Conservation (phyloP, 2,888 invertebrate species). For the Amorpha juglandis region DNA sequence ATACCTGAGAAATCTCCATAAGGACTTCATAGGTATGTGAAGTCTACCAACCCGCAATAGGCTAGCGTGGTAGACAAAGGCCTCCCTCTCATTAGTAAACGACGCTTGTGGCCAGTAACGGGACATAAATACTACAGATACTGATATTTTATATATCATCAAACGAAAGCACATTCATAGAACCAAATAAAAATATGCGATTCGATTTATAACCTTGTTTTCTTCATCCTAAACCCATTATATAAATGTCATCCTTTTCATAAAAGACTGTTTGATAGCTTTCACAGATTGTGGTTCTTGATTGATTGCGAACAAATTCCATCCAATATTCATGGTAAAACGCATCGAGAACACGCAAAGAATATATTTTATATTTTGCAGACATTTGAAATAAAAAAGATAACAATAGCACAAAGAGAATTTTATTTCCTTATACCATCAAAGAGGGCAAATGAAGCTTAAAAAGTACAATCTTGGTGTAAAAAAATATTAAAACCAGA, state of each 20-base stretch:
- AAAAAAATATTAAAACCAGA: not conserved
- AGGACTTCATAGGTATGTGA: too few relatives aligned
- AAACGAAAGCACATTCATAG: not conserved
- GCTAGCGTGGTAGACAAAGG: too few relatives aligned
- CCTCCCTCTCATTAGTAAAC: too few relatives aligned
- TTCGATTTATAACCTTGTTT: not conserved
- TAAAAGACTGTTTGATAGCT: slow-evolving; percentile 3
- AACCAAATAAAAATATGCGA: not conserved
- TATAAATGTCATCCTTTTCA: not conserved
- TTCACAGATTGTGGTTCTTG: not conserved
- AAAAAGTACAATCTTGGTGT: not conserved
- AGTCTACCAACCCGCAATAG: too few relatives aligned
- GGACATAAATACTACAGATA: not conserved
- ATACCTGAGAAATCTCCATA: too few relatives aligned
- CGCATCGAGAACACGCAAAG: not conserved
- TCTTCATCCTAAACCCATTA: not conserved
- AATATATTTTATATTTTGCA: not conserved
- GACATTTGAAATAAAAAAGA: slow-evolving; percentile 1
- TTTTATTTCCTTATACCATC: slow-evolving; percentile 1
- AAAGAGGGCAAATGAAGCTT: slow-evolving; percentile 12
- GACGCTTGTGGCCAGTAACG: too few relatives aligned
- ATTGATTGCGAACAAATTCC: not conserved
- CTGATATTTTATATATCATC: not conserved
- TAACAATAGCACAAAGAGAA: not conserved
- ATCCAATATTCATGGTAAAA: not conserved